phyloP scores from a whole-genome alignment of 2,113 vertebrate genomes.

The Gadus chalcogrammus region DNA sequence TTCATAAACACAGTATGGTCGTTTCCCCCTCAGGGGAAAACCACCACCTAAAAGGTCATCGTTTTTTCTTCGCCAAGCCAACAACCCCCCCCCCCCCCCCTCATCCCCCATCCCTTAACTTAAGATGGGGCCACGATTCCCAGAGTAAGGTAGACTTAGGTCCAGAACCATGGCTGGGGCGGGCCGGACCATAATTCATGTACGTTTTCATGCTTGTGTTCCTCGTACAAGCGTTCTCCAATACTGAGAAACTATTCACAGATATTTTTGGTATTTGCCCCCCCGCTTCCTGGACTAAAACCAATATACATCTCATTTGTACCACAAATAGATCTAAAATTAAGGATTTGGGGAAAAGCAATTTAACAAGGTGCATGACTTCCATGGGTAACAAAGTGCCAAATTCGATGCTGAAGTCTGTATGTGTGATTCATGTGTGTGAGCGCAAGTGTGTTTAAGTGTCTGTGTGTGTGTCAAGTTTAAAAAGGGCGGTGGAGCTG shows the following conservation, averaged over 20 bases:
- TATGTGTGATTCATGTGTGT: slow-evolving; percentile 5
- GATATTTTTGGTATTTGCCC: slow-evolving; percentile 67
- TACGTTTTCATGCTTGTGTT: slow-evolving; percentile 54
- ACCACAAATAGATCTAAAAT: slow-evolving; percentile 73
- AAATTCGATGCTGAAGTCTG: slow-evolving; percentile 52
- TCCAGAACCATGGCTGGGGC: slow-evolving; percentile 51
- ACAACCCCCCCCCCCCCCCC: background rate
- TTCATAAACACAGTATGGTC: slow-evolving; percentile 48
- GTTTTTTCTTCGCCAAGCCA: slow-evolving; percentile 36
- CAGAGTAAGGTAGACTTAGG: slow-evolving; percentile 55
- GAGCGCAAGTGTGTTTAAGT: background rate
- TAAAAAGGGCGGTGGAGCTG: slow-evolving; percentile 54
- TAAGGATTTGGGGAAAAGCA: slow-evolving; percentile 68
- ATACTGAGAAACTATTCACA: slow-evolving; percentile 69
- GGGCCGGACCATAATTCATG: slow-evolving; percentile 42
- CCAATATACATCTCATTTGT: slow-evolving; percentile 69
- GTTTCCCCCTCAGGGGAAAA: slow-evolving; percentile 44
- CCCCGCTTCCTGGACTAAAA: slow-evolving; percentile 62
- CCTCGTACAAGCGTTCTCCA: slow-evolving; percentile 61
- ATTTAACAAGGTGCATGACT: slow-evolving; percentile 75
- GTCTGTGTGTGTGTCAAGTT: slow-evolving; percentile 26
- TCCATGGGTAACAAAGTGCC: slow-evolving; percentile 72
- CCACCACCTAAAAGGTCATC: slow-evolving; percentile 50
- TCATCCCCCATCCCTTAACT: slow-evolving; percentile 20
- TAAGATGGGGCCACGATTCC: slow-evolving; percentile 47